Evolutionary conservation across 2,888 invertebrate species (phyloP).

Genomic region (Megalurothrips usitatus): DNA sequence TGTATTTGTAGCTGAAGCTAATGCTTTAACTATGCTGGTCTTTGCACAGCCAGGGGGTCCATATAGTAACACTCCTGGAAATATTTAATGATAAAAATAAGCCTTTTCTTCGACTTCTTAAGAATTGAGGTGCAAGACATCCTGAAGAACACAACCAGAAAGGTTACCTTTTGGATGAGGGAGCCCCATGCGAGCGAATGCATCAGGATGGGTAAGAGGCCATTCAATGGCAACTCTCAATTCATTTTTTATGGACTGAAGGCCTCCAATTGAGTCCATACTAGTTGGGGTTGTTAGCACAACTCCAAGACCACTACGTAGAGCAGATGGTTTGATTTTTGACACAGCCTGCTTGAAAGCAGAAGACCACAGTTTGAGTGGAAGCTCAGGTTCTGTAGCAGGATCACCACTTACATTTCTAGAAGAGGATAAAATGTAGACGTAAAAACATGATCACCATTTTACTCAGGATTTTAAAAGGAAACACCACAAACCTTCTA

Average conservation of each 20-base stretch:
- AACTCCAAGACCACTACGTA: constrained; percentile 49
- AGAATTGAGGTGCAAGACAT: not conserved
- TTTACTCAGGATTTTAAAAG: constrained; percentile 8
- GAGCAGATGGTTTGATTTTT: constrained; percentile 47
- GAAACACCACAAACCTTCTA: constrained; percentile 28
- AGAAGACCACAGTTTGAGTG: constrained; percentile 35
- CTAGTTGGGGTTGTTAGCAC: constrained; percentile 46
- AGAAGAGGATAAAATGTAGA: not conserved
- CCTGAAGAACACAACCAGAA: not conserved
- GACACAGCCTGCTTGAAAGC: constrained; percentile 45
- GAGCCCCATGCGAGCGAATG: constrained; percentile 54
- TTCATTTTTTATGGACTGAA: constrained; percentile 51
- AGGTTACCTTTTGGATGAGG: constrained; percentile 51
- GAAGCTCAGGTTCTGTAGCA: constrained; percentile 32
- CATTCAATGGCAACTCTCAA: constrained; percentile 54
- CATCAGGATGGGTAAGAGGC: constrained; percentile 53
- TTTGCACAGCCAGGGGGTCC: constrained; percentile 66
- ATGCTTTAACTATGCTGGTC: constrained; percentile 56
- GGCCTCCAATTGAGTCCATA: constrained; percentile 55
- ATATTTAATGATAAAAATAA: constrained; percentile 31
- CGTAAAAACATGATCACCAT: not conserved
- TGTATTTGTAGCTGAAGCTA: constrained; percentile 52
- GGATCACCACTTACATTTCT: not conserved
- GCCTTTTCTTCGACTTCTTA: not conserved
- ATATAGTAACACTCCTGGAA: constrained; percentile 54